Percentiles rank a stretch among this genome's conserved stretches.
Evolutionary conservation across 2,113 vertebrate species (phyloP).

Genomic region (Elephas maximus): DNA sequence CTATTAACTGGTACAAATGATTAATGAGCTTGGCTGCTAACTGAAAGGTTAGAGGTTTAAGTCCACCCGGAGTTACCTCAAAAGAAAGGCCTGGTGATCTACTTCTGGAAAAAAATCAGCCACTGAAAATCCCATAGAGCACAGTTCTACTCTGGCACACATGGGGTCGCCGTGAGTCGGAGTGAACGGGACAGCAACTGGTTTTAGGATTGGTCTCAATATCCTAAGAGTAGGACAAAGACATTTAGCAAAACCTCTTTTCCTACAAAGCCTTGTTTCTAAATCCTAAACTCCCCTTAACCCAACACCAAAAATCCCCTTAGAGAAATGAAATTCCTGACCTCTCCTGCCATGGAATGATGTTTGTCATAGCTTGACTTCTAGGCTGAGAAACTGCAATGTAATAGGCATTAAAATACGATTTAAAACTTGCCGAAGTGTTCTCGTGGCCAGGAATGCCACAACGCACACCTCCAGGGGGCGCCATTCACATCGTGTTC

Average conservation of each 20-base stretch:
- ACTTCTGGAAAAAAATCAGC: too few relatives aligned
- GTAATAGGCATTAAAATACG: not conserved
- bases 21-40: too few relatives aligned
- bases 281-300: not conserved
- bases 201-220: not conserved
- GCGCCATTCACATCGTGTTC: not conserved
- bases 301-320: not conserved
- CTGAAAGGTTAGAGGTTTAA: too few relatives aligned
- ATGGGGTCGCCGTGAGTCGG: too few relatives aligned
- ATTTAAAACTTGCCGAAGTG: not conserved
- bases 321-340: not conserved
- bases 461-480: not conserved
- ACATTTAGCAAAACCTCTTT: not conserved
- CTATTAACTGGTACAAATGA: too few relatives aligned
- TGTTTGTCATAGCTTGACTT: conserved; percentile 8
- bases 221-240: not conserved
- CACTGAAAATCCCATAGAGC: too few relatives aligned
- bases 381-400: not conserved
- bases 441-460: not conserved
- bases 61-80: too few relatives aligned
- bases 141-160: too few relatives aligned
- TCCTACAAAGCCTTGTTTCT: not conserved
- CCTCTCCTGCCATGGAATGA: not conserved
- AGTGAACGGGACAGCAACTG: too few relatives aligned
- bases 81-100: too few relatives aligned